Percentiles rank a stretch among this genome's conserved stretches.
These are phyloP conservation scores for Gymnorhina tibicen DNA, from an alignment of 2,113 vertebrate genomes.

Conservation along the genomic window DNA sequence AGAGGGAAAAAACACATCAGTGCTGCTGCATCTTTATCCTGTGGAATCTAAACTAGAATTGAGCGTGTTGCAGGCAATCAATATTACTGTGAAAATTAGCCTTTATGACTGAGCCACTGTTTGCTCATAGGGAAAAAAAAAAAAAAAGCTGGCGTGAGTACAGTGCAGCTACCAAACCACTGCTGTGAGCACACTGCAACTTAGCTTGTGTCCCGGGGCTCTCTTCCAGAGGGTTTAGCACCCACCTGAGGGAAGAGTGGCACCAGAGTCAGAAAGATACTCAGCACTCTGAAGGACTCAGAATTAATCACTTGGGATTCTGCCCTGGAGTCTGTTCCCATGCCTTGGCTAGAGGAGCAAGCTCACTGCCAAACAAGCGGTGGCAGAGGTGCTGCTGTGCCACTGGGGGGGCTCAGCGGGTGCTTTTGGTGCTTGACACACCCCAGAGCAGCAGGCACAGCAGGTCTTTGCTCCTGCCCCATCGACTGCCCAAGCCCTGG, in stretches of 20 bases:
- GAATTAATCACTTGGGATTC: not conserved
- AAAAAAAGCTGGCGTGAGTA: not conserved
- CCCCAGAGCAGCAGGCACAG: not conserved
- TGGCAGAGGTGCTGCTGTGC: not conserved
- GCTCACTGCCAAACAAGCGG: fast-evolving
- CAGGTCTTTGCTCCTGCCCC: not conserved
- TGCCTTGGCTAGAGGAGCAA: fast-evolving
- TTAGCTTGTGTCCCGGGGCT: fast-evolving
- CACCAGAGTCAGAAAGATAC: not conserved
- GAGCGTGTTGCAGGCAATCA: constrained; percentile 53
- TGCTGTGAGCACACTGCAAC: not conserved
- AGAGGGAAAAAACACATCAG: constrained; percentile 24
- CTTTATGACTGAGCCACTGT: constrained; percentile 55
- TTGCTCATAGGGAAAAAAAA: not conserved
- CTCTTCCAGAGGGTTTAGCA: not conserved
- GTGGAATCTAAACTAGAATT: constrained; percentile 61
- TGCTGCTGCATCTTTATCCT: constrained; percentile 28
- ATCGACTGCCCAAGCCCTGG: fast-evolving
- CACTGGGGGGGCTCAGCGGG: fast-evolving
- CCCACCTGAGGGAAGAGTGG: not conserved
- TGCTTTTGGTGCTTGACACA: not conserved
- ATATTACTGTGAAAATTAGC: constrained; percentile 69
- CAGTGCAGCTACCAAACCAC: not conserved
- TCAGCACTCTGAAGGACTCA: not conserved
- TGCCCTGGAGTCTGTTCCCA: not conserved